Evolutionary conservation across 2,113 vertebrate species (phyloP).

Genomic region (Indicator maculatus): DNA sequence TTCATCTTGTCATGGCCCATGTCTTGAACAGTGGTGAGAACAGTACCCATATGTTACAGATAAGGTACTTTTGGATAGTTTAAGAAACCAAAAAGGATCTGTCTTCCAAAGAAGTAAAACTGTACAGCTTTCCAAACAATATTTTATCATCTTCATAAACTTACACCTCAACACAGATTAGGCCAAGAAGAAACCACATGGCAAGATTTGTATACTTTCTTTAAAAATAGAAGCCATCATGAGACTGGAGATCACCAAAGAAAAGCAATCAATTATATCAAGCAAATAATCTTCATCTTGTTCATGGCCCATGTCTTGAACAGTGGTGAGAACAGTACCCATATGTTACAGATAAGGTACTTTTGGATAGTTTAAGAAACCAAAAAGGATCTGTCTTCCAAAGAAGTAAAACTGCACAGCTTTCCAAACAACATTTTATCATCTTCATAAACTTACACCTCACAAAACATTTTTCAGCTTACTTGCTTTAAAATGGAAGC

Average conservation of each 20-base stretch:
- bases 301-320: accelerated
- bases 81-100: not conserved
- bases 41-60: not conserved
- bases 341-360: not conserved
- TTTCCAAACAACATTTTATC: not conserved
- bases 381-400: not conserved
- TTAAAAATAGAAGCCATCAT: not conserved
- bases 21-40: not conserved
- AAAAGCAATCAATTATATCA: not conserved
- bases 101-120: not conserved
- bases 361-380: not conserved
- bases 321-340: not conserved
- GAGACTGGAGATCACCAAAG: not conserved
- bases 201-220: not conserved
- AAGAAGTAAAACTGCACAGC: not conserved
- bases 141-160: not conserved
- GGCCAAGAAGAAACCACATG: not conserved
- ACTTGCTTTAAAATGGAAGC: not conserved
- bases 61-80: not conserved
- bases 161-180: not conserved
- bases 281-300: not conserved
- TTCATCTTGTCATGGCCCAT: accelerated
- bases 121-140: not conserved
- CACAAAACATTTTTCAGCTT: not conserved
- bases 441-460: not conserved